A percentile compares a stretch with the other conserved stretches of the same genome.
Evolutionary conservation across 2,888 invertebrate species (phyloP).

Genomic region (Drosophila fungiperda): DNA sequence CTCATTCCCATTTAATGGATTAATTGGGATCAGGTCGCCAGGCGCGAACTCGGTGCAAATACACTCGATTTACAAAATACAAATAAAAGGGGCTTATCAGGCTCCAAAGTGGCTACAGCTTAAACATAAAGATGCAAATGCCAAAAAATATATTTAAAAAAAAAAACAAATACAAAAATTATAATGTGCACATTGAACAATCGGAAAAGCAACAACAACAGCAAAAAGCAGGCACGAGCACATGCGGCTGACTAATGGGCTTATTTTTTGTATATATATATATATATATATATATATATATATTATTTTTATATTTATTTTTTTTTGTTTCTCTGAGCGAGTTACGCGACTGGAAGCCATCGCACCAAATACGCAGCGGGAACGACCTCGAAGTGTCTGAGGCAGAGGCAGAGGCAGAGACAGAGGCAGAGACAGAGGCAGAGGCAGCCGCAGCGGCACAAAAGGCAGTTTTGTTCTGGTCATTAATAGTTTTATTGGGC

Average conservation of each 20-base stretch:
- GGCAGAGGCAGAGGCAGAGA: conserved; percentile 18
- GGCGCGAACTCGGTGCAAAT: conserved; percentile 20
- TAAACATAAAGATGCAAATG: conserved; percentile 5
- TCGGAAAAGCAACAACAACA: conserved; percentile 14
- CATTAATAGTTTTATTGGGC: conserved; percentile 81
- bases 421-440: conserved; percentile 16
- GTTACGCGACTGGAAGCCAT: conserved; percentile 57
- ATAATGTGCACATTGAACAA: conserved; percentile 11
- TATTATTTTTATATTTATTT: background rate
- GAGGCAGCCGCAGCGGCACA: conserved; percentile 48
- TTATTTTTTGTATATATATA: conserved; percentile 6
- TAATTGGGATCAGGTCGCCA: conserved; percentile 51
- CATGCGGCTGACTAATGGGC: conserved; percentile 39
- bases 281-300: background rate
- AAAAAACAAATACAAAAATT: conserved; percentile 9
- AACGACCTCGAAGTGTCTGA: conserved; percentile 65
- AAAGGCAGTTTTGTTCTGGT: conserved; percentile 77
- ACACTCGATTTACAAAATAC: conserved; percentile 3
- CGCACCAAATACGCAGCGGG: conserved; percentile 81
- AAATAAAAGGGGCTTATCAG: conserved; percentile 54
- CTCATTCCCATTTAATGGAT: conserved; percentile 57
- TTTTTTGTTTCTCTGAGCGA: conserved; percentile 33
- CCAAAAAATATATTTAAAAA: conserved; percentile 16
- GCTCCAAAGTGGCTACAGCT: conserved; percentile 3
- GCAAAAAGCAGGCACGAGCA: conserved; percentile 11